Evolutionary conservation across 2,113 vertebrate genomes (phyloP).

Genomic region (Charadrius vociferus): DNA sequence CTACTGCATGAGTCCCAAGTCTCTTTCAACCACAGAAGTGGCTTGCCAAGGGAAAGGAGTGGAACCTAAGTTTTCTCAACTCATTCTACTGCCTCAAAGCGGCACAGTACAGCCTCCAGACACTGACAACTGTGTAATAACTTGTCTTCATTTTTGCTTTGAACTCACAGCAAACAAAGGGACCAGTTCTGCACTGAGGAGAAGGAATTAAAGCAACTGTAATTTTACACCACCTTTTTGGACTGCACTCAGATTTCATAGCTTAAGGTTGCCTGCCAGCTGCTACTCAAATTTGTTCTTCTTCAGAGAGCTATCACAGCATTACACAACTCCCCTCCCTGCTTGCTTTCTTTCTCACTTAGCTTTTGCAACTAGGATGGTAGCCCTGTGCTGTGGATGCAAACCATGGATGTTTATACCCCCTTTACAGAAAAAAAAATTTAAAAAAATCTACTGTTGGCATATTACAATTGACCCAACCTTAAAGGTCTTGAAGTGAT

Average conservation of each 20-base stretch:
- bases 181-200: neutral
- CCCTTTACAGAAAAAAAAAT: neutral
- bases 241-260: neutral
- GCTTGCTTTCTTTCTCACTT: neutral
- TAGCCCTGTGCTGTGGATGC: neutral
- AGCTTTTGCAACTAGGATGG: neutral
- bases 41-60: neutral
- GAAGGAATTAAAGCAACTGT: slow-evolving; percentile 11
- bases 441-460: neutral
- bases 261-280: neutral
- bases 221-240: neutral
- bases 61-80: neutral
- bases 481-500: neutral
- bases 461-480: neutral
- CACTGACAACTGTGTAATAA: neutral
- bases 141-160: slow-evolving; percentile 7
- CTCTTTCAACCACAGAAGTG: neutral
- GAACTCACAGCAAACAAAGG: neutral
- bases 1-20: neutral
- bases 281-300: neutral
- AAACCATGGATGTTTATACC: neutral
- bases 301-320: neutral
- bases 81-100: neutral
- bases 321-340: neutral
- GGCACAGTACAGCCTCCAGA: neutral